A percentile compares a stretch with the other conserved stretches of the same genome.
Evolutionary conservation across 2,113 vertebrate genomes (phyloP).

Genomic region (Hippocampus barbouri): DNA sequence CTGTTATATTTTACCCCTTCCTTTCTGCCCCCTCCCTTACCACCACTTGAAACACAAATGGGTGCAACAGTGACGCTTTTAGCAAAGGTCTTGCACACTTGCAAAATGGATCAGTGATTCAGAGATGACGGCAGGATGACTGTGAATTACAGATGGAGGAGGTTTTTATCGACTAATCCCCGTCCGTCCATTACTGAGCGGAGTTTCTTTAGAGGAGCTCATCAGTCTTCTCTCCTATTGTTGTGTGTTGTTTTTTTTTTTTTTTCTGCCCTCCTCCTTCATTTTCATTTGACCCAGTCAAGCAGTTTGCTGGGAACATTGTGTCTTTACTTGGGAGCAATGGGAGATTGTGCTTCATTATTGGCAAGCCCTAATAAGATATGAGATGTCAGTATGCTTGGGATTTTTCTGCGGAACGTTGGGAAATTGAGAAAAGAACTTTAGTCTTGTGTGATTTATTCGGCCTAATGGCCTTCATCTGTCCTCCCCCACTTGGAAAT

Average conservation of each 20-base stretch:
- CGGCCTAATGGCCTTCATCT: conserved; percentile 50
- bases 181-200: conserved; percentile 67
- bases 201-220: conserved; percentile 70
- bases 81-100: conserved; percentile 68
- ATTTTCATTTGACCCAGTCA: conserved; percentile 46
- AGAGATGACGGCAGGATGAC: conserved; percentile 71
- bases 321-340: conserved; percentile 51
- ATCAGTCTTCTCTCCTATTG: conserved; percentile 67
- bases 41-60: conserved; percentile 66
- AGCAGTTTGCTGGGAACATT: conserved; percentile 63
- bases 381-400: conserved; percentile 38
- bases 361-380: conserved; percentile 46
- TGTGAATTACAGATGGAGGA: conserved; percentile 71
- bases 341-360: conserved; percentile 53
- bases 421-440: conserved; percentile 52
- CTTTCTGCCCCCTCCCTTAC: not conserved
- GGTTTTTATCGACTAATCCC: conserved; percentile 70
- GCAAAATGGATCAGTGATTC: conserved; percentile 72
- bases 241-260: conserved; percentile 25
- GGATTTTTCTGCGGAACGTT: conserved; percentile 35
- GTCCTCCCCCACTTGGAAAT: conserved; percentile 33
- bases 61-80: conserved; percentile 67
- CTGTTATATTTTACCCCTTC: not conserved
- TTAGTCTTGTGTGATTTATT: conserved; percentile 41
- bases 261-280: not conserved